Base-by-base conservation (phyloP, 2,888 invertebrate species). In the Tachina grossa region DNA sequence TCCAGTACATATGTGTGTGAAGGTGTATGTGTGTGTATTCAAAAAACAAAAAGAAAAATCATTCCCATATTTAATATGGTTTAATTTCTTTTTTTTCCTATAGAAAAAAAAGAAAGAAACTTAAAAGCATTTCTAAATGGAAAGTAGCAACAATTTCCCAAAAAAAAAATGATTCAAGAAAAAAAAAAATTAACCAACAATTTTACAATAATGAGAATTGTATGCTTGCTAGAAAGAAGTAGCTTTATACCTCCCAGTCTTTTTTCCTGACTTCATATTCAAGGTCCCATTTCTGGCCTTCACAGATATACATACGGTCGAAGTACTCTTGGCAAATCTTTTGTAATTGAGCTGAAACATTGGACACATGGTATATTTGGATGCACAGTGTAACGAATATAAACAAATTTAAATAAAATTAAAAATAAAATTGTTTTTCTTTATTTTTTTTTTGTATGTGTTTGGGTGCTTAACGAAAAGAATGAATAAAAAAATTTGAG, bases 281-380 rank as follows among this genome's bases (percentile, higher is more conserved):
- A 97, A 99, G 98, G 97, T 99, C 99, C 97, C 98, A 99, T 96
- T 99, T 99, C 95, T 98, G 98, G 95, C 97, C 97, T 96, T 99
- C 99, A 96, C 98, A 97, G 95, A 96, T 95, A 96, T 96, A 96
- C 96, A 98, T 96, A 95, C 98, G 97, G 94, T 97, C 96, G 96
- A 97, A 96, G 96, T 98, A 97, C 95, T 97, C 96, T 96, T 97
- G 96, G 95, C 97, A 96, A 95, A 98, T 96, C 95, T 95, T 96
- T 96, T 96, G 96, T 95, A 98, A 96, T 94, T 95, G 92, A 91
- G 91, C 93, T 93, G 92, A 89, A 89, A 89, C 89, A 88, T 77
- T 78, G 59, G 69, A 84, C 59, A 74, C 75, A 77, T 82, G 74
- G 82, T 68, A 51, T 68, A 69, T 65, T 59, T 63, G 68, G 16